Conservation (phyloP, 2,113 vertebrate genomes). For the Spea bombifrons region DNA sequence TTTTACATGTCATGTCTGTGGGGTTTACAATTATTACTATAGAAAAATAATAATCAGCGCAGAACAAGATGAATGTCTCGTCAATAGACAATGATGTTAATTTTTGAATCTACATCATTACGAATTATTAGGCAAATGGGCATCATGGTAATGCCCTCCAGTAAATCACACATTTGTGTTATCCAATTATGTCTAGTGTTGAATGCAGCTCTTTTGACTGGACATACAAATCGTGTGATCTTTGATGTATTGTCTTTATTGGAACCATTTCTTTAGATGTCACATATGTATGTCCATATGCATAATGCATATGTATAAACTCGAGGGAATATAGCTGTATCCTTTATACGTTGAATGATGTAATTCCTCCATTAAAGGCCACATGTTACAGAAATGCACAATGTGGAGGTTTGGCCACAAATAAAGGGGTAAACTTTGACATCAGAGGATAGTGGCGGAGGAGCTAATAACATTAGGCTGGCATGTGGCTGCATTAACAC, state of each 20-base stretch:
- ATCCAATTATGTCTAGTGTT: conserved; percentile 17
- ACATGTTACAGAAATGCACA: neutral
- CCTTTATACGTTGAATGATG: neutral
- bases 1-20: no score
- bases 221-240: neutral
- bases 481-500: no score
- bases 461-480: no score
- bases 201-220: conserved; percentile 23
- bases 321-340: neutral
- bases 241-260: conserved; percentile 32
- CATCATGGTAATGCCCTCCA: conserved; percentile 27
- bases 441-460: neutral
- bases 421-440: neutral
- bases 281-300: neutral
- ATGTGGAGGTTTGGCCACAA: neutral
- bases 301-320: neutral
- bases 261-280: conserved; percentile 27
- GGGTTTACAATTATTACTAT: no score
- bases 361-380: neutral
- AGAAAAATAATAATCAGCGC: conserved; percentile 3
- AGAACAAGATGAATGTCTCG: conserved; percentile 24
- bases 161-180: conserved; percentile 26
- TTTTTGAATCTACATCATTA: conserved; percentile 16
- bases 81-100: conserved; percentile 14
- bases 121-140: conserved; percentile 21